phyloP scores from a whole-genome alignment of 2,113 vertebrate species.

The Castor canadensis region DNA sequence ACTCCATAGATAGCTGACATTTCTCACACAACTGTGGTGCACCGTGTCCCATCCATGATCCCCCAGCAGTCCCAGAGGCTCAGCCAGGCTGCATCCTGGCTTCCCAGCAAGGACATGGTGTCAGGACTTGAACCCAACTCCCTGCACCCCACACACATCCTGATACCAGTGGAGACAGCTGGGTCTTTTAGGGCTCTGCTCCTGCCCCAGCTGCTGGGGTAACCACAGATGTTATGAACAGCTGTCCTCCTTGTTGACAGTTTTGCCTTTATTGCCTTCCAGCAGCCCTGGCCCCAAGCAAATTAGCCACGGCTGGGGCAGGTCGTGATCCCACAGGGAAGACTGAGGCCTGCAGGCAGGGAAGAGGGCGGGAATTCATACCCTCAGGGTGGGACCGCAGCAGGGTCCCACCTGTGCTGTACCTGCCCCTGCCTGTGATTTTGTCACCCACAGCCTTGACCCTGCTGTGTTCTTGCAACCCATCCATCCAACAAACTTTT shows the following conservation, averaged over 20 bases:
- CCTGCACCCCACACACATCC: not conserved
- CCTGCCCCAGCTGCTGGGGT: accelerated
- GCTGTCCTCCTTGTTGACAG: not conserved
- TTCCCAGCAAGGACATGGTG: accelerated
- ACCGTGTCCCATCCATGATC: not conserved
- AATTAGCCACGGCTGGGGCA: not conserved
- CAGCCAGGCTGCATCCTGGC: not conserved
- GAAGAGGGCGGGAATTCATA: not conserved
- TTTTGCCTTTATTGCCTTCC: not conserved
- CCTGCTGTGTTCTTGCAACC: too few relatives aligned
- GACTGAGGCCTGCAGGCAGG: not conserved
- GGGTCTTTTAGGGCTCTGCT: not conserved
- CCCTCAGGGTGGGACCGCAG: too few relatives aligned
- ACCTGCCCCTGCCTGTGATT: too few relatives aligned
- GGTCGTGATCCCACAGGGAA: not conserved
- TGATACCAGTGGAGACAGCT: not conserved
- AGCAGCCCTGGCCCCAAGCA: not conserved
- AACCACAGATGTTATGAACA: not conserved
- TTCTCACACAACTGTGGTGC: not conserved
- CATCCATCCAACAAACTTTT: not conserved
- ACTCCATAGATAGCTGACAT: not conserved
- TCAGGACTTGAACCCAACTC: not conserved
- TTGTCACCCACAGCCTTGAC: not conserved
- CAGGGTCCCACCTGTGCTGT: not conserved
- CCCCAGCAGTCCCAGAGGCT: not conserved